phyloP scores from a whole-genome alignment of 2,888 invertebrate genomes.

The Drosophila robusta region DNA sequence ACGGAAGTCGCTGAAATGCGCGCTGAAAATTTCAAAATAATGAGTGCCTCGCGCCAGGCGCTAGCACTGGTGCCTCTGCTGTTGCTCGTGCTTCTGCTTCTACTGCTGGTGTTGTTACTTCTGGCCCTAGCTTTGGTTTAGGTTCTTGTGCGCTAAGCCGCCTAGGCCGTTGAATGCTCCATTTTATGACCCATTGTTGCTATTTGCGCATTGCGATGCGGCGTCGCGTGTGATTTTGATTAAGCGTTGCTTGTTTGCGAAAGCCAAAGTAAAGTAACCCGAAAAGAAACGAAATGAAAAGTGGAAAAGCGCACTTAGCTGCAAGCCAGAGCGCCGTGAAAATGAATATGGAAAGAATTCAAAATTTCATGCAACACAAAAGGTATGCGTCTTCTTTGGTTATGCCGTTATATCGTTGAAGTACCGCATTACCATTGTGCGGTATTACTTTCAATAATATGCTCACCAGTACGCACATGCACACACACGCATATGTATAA shows the following conservation, averaged over 20 bases:
- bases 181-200: conserved; percentile 59
- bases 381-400: conserved; percentile 1
- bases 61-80: conserved; percentile 1
- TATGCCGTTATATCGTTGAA: not conserved
- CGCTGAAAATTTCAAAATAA: conserved; percentile 83
- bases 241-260: conserved; percentile 64
- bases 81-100: not conserved
- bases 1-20: conserved; percentile 82
- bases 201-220: conserved; percentile 66
- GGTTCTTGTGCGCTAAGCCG: conserved; percentile 27
- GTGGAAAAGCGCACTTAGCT: conserved; percentile 37
- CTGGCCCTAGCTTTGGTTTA: conserved; percentile 4
- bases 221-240: conserved; percentile 77
- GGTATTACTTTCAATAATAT: conserved; percentile 13
- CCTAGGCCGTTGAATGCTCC: conserved; percentile 51
- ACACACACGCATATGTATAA: not conserved
- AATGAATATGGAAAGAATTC: conserved; percentile 39
- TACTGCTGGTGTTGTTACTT: conserved; percentile 1
- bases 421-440: conserved; percentile 3
- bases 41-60: conserved; percentile 63
- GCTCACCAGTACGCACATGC: conserved; percentile 2
- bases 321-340: conserved; percentile 28
- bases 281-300: conserved; percentile 46
- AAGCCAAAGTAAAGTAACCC: conserved; percentile 29
- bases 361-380: conserved; percentile 52